phyloP scores from a whole-genome alignment of 2,888 invertebrate species.

The Lithophane semibrunnea region DNA sequence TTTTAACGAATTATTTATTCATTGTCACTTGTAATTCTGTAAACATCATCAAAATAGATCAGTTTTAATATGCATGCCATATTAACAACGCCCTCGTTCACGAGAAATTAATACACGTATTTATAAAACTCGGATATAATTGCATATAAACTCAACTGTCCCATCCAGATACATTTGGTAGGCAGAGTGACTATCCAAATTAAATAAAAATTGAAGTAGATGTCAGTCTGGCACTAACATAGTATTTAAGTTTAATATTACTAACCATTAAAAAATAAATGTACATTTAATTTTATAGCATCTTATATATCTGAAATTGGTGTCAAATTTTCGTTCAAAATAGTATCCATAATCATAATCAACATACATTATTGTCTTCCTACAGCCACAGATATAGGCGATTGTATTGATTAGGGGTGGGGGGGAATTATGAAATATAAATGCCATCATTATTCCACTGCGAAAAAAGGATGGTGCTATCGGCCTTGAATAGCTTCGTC shows the following conservation, averaged over 20 bases:
- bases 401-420: too few species aligned
- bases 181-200: neutral
- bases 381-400: conserved; percentile 8
- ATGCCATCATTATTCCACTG: too few species aligned
- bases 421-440: too few species aligned
- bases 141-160: neutral
- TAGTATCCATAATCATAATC: neutral
- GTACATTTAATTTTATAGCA: neutral
- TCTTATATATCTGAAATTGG: neutral
- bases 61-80: neutral
- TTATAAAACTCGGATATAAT: neutral
- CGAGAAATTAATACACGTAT: neutral
- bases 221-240: neutral
- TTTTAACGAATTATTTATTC: neutral
- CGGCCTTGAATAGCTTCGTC: too few species aligned
- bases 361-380: neutral
- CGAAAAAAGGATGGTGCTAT: too few species aligned
- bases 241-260: conserved; percentile 1
- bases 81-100: neutral
- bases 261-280: neutral
- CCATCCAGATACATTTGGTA: neutral
- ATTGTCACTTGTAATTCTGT: neutral
- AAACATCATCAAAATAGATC: neutral
- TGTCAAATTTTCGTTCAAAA: conserved; percentile 6
- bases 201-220: neutral